Percentiles rank a stretch among this genome's conserved stretches.
phyloP scores from a whole-genome alignment of 2,113 vertebrate species.

The Pseudopodoces humilis region DNA sequence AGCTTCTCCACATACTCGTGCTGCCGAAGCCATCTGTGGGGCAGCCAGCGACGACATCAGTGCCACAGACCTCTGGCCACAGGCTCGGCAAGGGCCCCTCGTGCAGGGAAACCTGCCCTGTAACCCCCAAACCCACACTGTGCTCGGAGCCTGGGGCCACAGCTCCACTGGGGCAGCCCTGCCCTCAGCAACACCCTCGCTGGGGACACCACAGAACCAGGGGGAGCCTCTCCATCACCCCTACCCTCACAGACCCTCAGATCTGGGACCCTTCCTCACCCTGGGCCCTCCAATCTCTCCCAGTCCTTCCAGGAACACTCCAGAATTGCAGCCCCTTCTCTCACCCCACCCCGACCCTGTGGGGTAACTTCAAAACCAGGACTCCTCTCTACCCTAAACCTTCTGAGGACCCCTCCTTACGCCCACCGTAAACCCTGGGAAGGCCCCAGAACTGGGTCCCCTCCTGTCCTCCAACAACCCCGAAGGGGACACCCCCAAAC shows the following conservation, averaged over 20 bases:
- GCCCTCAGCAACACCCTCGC: background rate
- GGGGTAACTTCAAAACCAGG: background rate
- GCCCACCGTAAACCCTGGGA: no score
- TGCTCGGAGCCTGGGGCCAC: background rate
- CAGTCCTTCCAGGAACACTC: background rate
- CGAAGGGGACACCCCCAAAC: fast-evolving
- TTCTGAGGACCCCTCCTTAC: background rate
- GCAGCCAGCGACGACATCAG: background rate
- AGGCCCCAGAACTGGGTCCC: fast-evolving
- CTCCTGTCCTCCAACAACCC: no score
- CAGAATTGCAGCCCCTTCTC: background rate
- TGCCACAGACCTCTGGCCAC: background rate
- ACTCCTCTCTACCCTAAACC: no score
- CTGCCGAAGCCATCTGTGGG: slow-evolving; percentile 88
- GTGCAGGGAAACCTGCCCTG: background rate
- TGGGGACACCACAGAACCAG: no score
- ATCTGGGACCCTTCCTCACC: background rate
- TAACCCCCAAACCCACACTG: fast-evolving
- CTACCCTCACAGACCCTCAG: background rate
- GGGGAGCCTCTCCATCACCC: background rate
- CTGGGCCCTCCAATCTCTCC: no score
- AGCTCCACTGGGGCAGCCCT: background rate
- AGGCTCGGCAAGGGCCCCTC: fast-evolving
- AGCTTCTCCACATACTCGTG: slow-evolving; percentile 91
- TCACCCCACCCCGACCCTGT: no score